Evolutionary conservation across 2,113 vertebrate genomes (phyloP).

Genomic region (Xerus inauris): DNA sequence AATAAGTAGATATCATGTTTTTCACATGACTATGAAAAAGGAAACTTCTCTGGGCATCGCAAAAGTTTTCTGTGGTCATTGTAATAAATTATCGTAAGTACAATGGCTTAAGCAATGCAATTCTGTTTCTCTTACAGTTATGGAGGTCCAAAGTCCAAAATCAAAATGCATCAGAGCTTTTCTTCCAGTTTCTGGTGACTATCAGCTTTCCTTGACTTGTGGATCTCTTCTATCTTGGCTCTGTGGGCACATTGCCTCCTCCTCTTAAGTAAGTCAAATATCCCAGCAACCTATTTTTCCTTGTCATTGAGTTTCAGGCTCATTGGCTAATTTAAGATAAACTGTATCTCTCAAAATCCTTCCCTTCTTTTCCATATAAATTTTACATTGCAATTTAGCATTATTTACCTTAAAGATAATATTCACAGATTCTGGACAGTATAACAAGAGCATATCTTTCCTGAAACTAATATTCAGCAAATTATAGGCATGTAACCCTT

Average conservation of each 20-base stretch:
- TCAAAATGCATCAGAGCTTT: neutral
- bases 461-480: neutral
- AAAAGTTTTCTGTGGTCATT: neutral
- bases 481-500: neutral
- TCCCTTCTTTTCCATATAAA: neutral
- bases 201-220: neutral
- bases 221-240: neutral
- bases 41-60: neutral
- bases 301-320: neutral
- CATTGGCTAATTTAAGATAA: neutral
- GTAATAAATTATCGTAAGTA: neutral
- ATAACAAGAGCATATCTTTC: neutral
- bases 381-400: neutral
- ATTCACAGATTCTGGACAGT: neutral
- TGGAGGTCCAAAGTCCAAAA: neutral
- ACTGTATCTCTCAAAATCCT: neutral
- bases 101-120: neutral
- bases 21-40: neutral
- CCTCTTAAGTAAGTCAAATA: neutral
- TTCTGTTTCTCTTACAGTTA: neutral
- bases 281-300: neutral
- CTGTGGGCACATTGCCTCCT: neutral
- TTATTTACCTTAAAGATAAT: neutral
- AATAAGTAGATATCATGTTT: neutral
- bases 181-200: neutral